Evolutionary conservation across 2,888 invertebrate genomes (phyloP), one percentile per base, ranked within the genome.

Genomic region (Acleris emargana): DNA sequence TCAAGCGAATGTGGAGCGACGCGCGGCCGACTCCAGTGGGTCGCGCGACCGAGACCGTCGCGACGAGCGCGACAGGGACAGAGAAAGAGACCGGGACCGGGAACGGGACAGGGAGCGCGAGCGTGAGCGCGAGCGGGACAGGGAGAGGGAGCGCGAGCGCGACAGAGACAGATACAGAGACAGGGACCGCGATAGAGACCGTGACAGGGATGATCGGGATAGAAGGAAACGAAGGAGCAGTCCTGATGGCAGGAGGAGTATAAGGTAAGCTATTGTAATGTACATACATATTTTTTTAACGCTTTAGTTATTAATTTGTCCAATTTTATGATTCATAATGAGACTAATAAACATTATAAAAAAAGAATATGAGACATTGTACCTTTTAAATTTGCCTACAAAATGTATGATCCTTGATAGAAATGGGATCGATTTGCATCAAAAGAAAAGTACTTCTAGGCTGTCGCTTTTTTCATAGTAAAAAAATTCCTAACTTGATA

Each of bases 1-100:
- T 45, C 97, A 98, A 92, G 98, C 97, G 7, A 97, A 97, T 90
- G 93, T 92, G 0, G 92, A 91, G 58, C 76, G 91, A 1, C 81
- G 91, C 25, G 91, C 91, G 17, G 92, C 91, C 0, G 92, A 91
- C 68, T 89, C 91, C 0, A 92, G 91, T 66, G 93, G 90, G 0
- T 77, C 89, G 3, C 77, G 90, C 0, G 88, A 87, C 32, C 75
- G 87, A 0, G 82, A 84, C 1, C 76, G 81, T 0, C 76, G 81
- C 0, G 82, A 86, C 6, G 70, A 70, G 17, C 72, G 82, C 4
- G 82, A 86, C 1, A 70, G 86, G 0, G 78, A 82, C 0, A 76
- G 81, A 0, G 82, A 85, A 4, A 71, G 79, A 71, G 80, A 81
- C 9, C 69, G 79, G 1, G 80, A 81, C 9, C 69, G 79, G 1